Evolutionary conservation across 1,140 invertebrate genomes (phyloP).

Genomic region (Microplitis demolitor): DNA sequence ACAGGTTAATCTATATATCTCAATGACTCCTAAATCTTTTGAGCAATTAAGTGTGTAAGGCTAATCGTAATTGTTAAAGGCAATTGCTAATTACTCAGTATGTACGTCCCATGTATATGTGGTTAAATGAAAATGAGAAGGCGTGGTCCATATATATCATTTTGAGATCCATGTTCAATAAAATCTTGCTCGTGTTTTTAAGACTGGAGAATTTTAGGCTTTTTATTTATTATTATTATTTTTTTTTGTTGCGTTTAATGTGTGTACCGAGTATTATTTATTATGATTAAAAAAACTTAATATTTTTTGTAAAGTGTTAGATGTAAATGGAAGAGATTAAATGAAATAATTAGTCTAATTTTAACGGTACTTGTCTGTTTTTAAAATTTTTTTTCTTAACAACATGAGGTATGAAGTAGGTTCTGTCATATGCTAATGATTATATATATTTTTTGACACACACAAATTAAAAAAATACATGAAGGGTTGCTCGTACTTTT

Average conservation of each 20-base stretch:
- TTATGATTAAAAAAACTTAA: no score
- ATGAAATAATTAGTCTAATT: no score
- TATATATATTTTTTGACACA: no score
- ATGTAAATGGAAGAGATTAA: no score
- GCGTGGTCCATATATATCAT: constrained; percentile 39
- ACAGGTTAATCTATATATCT: constrained; percentile 31
- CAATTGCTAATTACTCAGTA: constrained; percentile 40
- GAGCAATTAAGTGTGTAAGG: constrained; percentile 31
- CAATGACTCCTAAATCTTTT: constrained; percentile 33
- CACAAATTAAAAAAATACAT: no score
- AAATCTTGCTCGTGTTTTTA: not conserved
- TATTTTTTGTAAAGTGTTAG: no score
- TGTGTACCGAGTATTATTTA: no score
- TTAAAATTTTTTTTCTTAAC: no score
- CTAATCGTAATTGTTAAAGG: constrained; percentile 39
- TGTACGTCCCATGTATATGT: not conserved
- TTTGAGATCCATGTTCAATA: not conserved
- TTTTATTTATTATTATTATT: not conserved
- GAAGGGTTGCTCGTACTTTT: not conserved
- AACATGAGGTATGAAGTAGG: no score
- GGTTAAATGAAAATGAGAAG: constrained; percentile 39
- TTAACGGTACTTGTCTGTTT: no score
- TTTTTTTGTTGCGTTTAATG: not conserved
- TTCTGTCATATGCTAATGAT: no score
- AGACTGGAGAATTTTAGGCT: not conserved